Base-by-base conservation (phyloP, 2,888 invertebrate species). In the Lochmaea capreae region DNA sequence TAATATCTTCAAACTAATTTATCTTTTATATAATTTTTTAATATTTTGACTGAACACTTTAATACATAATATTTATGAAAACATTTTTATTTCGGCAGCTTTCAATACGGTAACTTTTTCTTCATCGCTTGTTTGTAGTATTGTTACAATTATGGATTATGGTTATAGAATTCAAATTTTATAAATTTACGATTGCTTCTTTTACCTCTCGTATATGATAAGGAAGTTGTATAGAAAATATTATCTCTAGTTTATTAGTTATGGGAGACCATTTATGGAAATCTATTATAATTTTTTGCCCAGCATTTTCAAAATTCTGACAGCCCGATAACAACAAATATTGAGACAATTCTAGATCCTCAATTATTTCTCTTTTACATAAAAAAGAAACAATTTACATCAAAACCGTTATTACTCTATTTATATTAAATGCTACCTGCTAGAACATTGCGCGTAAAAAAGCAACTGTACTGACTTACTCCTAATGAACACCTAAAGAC, bases 311-410 rank as follows among this genome's bases (percentile, higher is more conserved):
- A 43, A 33, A 33, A 62, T 42, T 62, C 18, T 62, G 62, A 33
- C 62, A 42, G 33, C 33, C 33, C 12, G 67, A 67, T 58, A 58
- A 67, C 42, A 43, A 58, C n/a, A 54, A 22, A 33, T 69, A 69
- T 42, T 69, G 69, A 69, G 69, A 62, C 58, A n/a, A 59, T 67
- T 67, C 67, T 67, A 58, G 46, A 65, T 59, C 59, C 33, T 59
- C 33, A 14, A 59, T 59, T 59, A 33, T 33, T 59, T 59, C 33
- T 59, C 59, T 54, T 54, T 16, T 54, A 54, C 54, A 8, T 54
- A 18, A 54, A 54, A 54, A 54, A 16, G 14, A 54, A 54, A 54
- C 18, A 49, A 49, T 49, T 49, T n/a, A 14, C 49, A 49, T 49
- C 0, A 49, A n/a, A 49, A 14, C 49, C n/a, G 54, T 18, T 54